Base-by-base conservation (phyloP, 2,888 invertebrate species). In the Lasioglossum morio region DNA sequence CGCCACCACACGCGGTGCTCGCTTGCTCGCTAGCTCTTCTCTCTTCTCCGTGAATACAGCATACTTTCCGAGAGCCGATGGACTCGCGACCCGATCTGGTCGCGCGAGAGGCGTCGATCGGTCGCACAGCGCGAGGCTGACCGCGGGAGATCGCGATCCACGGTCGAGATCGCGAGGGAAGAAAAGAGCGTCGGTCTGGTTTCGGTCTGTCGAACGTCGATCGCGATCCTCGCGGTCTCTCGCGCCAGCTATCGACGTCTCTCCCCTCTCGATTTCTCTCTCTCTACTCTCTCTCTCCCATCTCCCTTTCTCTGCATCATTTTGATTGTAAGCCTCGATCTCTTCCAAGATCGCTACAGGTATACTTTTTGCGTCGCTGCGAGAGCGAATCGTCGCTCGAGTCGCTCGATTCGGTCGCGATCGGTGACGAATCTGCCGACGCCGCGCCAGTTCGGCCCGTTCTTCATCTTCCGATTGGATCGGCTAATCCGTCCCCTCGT, bases 311-410 rank as follows among this genome's bases (percentile, higher is more conserved):
- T 48, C 48, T 72, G 69, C 66, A 48, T 46, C 74, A 37, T 89
- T 89, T 89, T 89, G 89, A 89, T 89, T 89, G 81, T 87, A 87
- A 88, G 81, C 85, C 85, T 88, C 87, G 83, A 83, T 79, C 86
- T 77, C 70, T 57, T 69, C 63, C 73, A 75, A 72, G 77, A 77
- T 79, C 86, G 77, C 34, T 60, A 60, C 34, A 63, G 70, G 74
- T 77, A 43, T 83, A 78, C 30, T 27, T 74, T 74, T 57, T 37
- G 46, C 48, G 30, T 81, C 74, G 84, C 63, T 37, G 63, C 76
- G 74, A 69, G 81, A 69, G 77, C 81, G 81, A 70, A 57, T 37
- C 48, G 57, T 27, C 66, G 76, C 66, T 43, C 27, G 76, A 37
- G 63, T 63, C 63, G 30, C 63, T 34, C 63, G 63, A 5, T n/a